Evolutionary conservation across 2,113 vertebrate species (phyloP).

Genomic region (Xenopus laevis): DNA sequence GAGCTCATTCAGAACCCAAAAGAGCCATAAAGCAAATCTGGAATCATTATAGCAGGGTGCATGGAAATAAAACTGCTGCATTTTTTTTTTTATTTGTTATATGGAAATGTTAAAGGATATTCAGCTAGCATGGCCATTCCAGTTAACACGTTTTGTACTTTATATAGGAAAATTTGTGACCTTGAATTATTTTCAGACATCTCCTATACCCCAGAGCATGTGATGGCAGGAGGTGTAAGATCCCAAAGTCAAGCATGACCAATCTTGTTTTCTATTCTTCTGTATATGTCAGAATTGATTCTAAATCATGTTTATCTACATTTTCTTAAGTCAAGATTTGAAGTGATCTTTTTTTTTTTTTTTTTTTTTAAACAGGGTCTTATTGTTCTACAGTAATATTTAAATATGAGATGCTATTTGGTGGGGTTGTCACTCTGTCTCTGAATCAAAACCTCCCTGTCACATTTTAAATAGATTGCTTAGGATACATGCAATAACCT

Average conservation of each 20-base stretch:
- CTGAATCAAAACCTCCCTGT: conserved; percentile 90
- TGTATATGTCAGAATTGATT: conserved; percentile 65
- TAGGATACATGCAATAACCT: conserved; percentile 98
- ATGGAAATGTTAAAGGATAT: neutral
- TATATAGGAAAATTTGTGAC: neutral
- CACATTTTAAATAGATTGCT: conserved; percentile 91
- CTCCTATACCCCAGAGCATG: neutral
- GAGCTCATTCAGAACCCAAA: neutral
- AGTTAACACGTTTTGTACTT: neutral
- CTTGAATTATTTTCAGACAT: conserved; percentile 19
- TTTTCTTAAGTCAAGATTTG: conserved; percentile 72
- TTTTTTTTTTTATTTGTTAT: neutral
- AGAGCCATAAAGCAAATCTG: neutral
- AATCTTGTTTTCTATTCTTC: conserved; percentile 43
- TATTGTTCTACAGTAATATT: conserved; percentile 62
- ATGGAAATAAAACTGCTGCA: neutral
- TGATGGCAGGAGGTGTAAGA: conserved; percentile 8
- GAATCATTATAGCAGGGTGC: neutral
- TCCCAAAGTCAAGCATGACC: conserved; percentile 20
- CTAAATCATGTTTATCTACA: conserved; percentile 65
- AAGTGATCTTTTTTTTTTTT: conserved; percentile 44
- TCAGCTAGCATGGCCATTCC: neutral
- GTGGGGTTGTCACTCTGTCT: conserved; percentile 70
- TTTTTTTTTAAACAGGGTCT: conserved; percentile 53
- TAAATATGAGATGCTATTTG: conserved; percentile 65